phyloP scores from a whole-genome alignment of 2,888 invertebrate species.

The Globia sparganii region DNA sequence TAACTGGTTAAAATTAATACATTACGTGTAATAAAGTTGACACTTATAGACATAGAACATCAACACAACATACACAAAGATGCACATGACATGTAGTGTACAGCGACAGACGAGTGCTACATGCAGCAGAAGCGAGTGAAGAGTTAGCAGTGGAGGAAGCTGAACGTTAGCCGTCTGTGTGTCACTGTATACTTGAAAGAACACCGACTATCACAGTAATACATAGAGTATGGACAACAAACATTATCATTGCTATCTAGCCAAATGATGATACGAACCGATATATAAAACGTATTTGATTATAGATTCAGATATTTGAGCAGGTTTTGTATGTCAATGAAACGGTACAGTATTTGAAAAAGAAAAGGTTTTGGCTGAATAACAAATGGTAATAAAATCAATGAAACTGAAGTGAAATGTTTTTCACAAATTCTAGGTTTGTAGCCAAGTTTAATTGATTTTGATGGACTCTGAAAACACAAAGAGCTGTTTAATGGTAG shows the following conservation, averaged over 20 bases:
- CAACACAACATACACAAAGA: constrained; percentile 65
- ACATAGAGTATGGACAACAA: constrained; percentile 19
- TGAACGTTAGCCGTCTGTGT: constrained; percentile 35
- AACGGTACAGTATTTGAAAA: background rate
- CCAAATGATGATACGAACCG: constrained; percentile 20
- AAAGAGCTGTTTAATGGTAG: constrained; percentile 48
- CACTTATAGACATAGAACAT: constrained; percentile 40
- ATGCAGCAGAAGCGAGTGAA: constrained; percentile 34
- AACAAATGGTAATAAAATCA: constrained; percentile 43
- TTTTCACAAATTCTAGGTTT: background rate
- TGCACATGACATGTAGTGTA: constrained; percentile 69
- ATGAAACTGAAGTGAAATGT: constrained; percentile 31
- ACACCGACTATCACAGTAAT: constrained; percentile 50
- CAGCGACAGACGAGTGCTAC: constrained; percentile 69
- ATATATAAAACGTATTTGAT: background rate
- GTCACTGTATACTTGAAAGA: constrained; percentile 56
- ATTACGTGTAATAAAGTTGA: constrained; percentile 15
- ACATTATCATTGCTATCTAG: constrained; percentile 44
- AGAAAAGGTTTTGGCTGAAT: constrained; percentile 34
- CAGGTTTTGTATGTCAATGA: background rate
- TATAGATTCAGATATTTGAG: background rate
- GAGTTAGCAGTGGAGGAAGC: constrained; percentile 35
- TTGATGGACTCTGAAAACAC: constrained; percentile 34
- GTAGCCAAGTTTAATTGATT: constrained; percentile 39
- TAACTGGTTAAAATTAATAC: constrained; percentile 21